These are phyloP conservation scores for Enteromius anoplus DNA, from an alignment of 2,797 vertebrate species.

Conservation along the genomic window DNA sequence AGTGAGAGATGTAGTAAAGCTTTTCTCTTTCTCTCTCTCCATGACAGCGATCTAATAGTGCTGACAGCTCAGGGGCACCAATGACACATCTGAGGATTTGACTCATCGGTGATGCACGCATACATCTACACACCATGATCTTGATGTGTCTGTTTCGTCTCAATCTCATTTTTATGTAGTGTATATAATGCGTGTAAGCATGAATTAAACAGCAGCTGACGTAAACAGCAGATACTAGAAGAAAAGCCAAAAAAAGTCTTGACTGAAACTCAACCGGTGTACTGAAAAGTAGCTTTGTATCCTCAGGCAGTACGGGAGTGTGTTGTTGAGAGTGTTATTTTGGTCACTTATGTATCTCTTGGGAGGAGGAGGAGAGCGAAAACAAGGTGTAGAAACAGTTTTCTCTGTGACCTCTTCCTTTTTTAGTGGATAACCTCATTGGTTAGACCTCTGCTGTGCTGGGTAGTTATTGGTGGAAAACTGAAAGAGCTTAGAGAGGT, in stretches of 20 bases:
- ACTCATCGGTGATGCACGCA: background rate
- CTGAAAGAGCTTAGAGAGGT: conserved; percentile 52
- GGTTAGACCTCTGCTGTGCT: conserved; percentile 60
- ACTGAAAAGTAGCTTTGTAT: conserved; percentile 15
- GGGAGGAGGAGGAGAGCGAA: conserved; percentile 13
- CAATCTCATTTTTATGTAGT: conserved; percentile 11
- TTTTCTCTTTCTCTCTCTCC: conserved; percentile 48
- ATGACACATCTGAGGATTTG: conserved; percentile 46
- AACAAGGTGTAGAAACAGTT: conserved; percentile 33
- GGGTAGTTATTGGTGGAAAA: conserved; percentile 62
- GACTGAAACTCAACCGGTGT: background rate
- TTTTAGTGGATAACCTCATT: conserved; percentile 38
- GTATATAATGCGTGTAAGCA: background rate
- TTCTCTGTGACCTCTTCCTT: conserved; percentile 21
- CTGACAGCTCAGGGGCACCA: conserved; percentile 57
- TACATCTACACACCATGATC: conserved; percentile 53
- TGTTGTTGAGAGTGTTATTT: conserved; percentile 40
- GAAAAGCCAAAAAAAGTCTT: background rate
- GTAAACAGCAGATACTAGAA: background rate
- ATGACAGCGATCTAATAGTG: conserved; percentile 63
- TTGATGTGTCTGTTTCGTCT: background rate
- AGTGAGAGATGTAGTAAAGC: conserved; percentile 65
- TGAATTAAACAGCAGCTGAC: conserved; percentile 5
- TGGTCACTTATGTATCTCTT: conserved; percentile 30
- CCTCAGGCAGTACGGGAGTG: conserved; percentile 19